Conservation (phyloP, 2,888 invertebrate genomes). For the Strigamia crassipes region DNA sequence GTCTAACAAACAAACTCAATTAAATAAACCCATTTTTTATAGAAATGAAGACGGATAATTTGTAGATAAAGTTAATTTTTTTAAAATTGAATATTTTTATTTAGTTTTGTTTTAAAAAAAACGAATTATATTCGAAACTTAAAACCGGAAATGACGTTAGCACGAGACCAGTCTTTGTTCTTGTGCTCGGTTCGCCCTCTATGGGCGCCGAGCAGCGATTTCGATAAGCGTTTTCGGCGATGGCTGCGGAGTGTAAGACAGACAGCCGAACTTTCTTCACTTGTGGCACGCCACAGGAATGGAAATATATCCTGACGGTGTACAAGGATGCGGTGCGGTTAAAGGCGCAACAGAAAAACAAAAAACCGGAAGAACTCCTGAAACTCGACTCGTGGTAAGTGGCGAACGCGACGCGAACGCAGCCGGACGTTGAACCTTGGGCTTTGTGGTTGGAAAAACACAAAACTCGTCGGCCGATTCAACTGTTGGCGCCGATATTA, state of each 20-base stretch:
- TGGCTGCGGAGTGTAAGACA: slow-evolving; percentile 70
- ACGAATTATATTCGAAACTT: no score
- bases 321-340: slow-evolving; percentile 89
- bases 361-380: slow-evolving; percentile 92
- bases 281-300: slow-evolving; percentile 80
- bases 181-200: slow-evolving; percentile 28
- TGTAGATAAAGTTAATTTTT: no score
- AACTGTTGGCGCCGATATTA: slow-evolving; percentile 45
- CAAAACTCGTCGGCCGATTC: slow-evolving; percentile 9
- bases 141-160: background rate
- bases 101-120: no score
- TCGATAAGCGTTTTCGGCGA: slow-evolving; percentile 54
- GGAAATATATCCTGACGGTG: slow-evolving; percentile 83
- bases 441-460: slow-evolving; percentile 23
- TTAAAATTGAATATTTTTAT: no score
- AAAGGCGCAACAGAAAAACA: slow-evolving; percentile 86
- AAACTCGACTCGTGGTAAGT: slow-evolving; percentile 94
- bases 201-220: slow-evolving; percentile 5
- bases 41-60: no score
- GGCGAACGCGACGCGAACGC: slow-evolving; percentile 13
- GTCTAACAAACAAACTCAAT: no score
- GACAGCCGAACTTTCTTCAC: slow-evolving; percentile 92
- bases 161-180: background rate
- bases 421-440: slow-evolving; percentile 43
- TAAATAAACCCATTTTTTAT: no score